Base-by-base conservation (phyloP, 1,140 invertebrate species). In the Hormaphis cornu region DNA sequence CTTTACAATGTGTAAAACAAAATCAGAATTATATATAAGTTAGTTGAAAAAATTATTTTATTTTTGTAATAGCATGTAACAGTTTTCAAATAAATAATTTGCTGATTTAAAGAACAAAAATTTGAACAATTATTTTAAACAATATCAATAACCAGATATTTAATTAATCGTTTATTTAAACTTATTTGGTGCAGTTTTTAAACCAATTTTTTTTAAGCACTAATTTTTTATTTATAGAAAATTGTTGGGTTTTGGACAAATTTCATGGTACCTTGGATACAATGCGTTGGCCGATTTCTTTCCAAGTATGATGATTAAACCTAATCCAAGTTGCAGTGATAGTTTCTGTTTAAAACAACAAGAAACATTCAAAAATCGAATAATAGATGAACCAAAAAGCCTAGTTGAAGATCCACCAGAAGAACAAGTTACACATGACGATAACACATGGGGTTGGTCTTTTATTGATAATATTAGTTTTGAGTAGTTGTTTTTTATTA, bases 241-340 rank as follows among this genome's bases (percentile, higher is more conserved):
- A 81, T 81, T 99, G 69, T 79, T 99, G 4, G 84, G 87, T 22
- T 99, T 99, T 81, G 97, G 97, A 48, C 74, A 84, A 73, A 88
- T 97, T 1, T 87, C 87, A 0, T 83, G 90, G 77, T 99, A 99
- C 77, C 80, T 99, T 66, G 97, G 97, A 0, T 99, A 99, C 79
- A 98, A 91, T 80, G 97, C 97, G 9, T 81, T 99, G 54, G 85
- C 88, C 73, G 97, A 99, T 78, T 99, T 93, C 80, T 99, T 99
- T 76, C 96, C 97, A 0, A 88, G 84, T 12, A 95, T 98, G 91
- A 83, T 80, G 30, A 82, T 99, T 70, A 91, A 88, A 78, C 96
- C 97, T 0, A 99, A 99, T 83, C 84, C 88, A 24, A 82, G 84
- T 71, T 99, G 97, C 80, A 91, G 95, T 63, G 95, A 99, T 77